phyloP scores from a whole-genome alignment of 2,113 vertebrate species.

The Circaetus gallicus region DNA sequence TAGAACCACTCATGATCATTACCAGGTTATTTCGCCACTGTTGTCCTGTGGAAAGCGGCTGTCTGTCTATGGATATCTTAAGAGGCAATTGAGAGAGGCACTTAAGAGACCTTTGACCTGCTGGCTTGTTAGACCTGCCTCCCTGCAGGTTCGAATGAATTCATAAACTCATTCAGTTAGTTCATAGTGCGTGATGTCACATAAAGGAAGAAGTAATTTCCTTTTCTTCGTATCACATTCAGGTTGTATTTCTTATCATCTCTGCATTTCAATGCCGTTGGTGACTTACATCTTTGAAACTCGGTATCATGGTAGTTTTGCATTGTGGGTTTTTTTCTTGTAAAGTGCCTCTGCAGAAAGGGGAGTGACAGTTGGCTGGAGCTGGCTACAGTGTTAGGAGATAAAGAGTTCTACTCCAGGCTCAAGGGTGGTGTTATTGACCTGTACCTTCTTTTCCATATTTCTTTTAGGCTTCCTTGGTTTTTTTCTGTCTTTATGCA shows the following conservation, averaged over 20 bases:
- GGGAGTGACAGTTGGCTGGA: neutral
- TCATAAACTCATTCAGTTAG: neutral
- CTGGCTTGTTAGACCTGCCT: neutral
- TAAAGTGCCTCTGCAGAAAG: neutral
- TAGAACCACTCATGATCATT: fast-evolving
- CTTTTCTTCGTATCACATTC: fast-evolving
- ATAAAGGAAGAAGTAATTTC: neutral
- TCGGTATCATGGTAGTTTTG: fast-evolving
- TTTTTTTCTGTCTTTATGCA: neutral
- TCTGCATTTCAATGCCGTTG: neutral
- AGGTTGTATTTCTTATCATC: neutral
- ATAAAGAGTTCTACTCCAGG: neutral
- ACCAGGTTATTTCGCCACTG: neutral
- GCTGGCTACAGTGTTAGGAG: neutral
- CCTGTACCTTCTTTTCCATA: neutral
- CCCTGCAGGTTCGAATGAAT: neutral
- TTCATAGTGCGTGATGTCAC: neutral
- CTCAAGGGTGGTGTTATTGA: fast-evolving
- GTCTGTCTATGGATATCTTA: neutral
- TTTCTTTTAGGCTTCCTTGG: neutral
- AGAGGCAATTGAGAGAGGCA: neutral
- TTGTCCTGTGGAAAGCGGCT: neutral
- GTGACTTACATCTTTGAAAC: neutral
- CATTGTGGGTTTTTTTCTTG: fast-evolving
- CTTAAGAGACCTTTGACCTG: neutral